A percentile compares a stretch with the other conserved stretches of the same genome.
Evolutionary conservation across 2,113 vertebrate species (phyloP).

Genomic region (Falcunculus frontatus): DNA sequence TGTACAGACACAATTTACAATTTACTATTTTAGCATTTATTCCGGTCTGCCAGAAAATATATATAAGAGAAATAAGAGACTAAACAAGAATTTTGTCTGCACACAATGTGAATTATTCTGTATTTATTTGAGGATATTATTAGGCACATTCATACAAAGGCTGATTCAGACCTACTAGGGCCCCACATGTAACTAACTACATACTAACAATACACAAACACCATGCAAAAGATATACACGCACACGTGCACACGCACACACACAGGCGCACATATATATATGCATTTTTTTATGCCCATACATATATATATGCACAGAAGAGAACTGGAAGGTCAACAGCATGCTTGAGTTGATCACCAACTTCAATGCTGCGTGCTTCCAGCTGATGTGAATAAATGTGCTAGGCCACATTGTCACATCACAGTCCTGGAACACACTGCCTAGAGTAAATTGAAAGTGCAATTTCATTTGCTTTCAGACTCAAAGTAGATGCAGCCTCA

Average conservation of each 20-base stretch:
- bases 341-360: slow-evolving; percentile 81
- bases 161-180: slow-evolving; percentile 69
- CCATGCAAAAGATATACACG: slow-evolving; percentile 81
- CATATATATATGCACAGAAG: slow-evolving; percentile 72
- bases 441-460: slow-evolving; percentile 68
- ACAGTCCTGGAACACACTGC: slow-evolving; percentile 68
- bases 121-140: slow-evolving; percentile 58
- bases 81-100: slow-evolving; percentile 69
- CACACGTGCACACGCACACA: background rate
- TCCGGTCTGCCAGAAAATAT: slow-evolving; percentile 31
- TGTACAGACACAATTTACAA: slow-evolving; percentile 67
- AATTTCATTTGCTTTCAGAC: slow-evolving; percentile 71
- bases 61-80: slow-evolving; percentile 42
- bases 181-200: slow-evolving; percentile 71
- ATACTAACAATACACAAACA: slow-evolving; percentile 79
- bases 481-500: slow-evolving; percentile 74
- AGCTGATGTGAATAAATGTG: slow-evolving; percentile 86
- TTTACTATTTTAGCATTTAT: slow-evolving; percentile 39
- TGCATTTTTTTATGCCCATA: slow-evolving; percentile 60
- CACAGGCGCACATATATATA: slow-evolving; percentile 51
- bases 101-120: slow-evolving; percentile 54
- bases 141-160: slow-evolving; percentile 72
- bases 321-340: slow-evolving; percentile 79
- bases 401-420: slow-evolving; percentile 85
- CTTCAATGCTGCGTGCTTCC: slow-evolving; percentile 80